Conservation (phyloP, 2,797 vertebrate genomes). For the Coccyzus lansbergi region DNA sequence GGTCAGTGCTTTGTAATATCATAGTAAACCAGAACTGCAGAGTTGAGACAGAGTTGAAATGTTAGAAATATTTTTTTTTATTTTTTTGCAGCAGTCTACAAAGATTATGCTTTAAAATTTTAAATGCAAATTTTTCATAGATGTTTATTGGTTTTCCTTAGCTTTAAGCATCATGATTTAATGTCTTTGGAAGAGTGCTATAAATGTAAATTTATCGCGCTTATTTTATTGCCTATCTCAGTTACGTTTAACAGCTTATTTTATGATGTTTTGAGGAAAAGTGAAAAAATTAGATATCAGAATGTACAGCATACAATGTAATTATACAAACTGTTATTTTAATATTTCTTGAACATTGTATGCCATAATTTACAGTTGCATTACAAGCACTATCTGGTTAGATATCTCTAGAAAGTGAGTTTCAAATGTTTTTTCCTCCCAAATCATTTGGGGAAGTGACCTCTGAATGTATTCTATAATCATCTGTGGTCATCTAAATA, state of each 20-base stretch:
- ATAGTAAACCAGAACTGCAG: neutral
- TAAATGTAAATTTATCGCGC: slow-evolving; percentile 46
- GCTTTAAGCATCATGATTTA: slow-evolving; percentile 39
- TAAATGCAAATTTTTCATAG: neutral
- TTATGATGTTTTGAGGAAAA: slow-evolving; percentile 32
- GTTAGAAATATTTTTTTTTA: neutral
- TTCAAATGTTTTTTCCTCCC: neutral
- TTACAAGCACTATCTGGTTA: neutral
- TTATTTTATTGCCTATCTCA: slow-evolving; percentile 18
- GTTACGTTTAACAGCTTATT: slow-evolving; percentile 49
- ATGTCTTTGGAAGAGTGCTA: neutral
- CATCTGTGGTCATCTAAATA: neutral
- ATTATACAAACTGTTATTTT: slow-evolving; percentile 39
- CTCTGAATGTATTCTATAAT: neutral
- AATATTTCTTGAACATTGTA: neutral
- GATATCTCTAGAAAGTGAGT: neutral
- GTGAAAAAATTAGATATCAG: slow-evolving; percentile 29
- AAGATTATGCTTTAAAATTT: neutral
- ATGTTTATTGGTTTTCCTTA: slow-evolving; percentile 25
- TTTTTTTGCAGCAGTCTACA: neutral
- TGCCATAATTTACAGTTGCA: neutral
- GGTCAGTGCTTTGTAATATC: neutral
- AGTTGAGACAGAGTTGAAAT: neutral
- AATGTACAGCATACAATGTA: slow-evolving; percentile 5
- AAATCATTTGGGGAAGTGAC: neutral